phyloP scores from a whole-genome alignment of 2,888 invertebrate genomes.

The Pseudolycoriella hygida region DNA sequence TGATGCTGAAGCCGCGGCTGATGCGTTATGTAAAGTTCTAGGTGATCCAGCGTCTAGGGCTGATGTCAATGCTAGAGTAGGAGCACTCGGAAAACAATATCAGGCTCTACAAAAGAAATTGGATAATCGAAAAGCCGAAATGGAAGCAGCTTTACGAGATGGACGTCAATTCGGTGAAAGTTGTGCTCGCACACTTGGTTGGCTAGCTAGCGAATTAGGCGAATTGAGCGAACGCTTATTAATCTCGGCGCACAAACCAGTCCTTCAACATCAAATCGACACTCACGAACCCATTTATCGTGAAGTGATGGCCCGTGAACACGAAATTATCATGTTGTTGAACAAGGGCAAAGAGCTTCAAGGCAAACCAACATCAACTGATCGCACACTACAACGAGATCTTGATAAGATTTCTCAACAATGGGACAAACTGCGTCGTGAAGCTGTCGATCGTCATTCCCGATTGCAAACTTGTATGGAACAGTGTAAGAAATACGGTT shows the following conservation, averaged over 20 bases:
- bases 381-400: conserved; percentile 51
- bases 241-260: conserved; percentile 71
- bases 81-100: conserved; percentile 73
- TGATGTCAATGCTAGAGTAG: conserved; percentile 77
- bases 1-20: conserved; percentile 80
- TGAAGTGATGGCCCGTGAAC: conserved; percentile 74
- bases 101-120: conserved; percentile 77
- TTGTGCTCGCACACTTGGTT: conserved; percentile 74
- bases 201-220: conserved; percentile 68
- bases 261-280: conserved; percentile 71
- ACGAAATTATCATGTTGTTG: conserved; percentile 83
- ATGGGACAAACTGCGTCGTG: conserved; percentile 83
- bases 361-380: conserved; percentile 26
- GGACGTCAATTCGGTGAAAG: conserved; percentile 80
- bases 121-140: conserved; percentile 76
- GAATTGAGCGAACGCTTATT: conserved; percentile 56
- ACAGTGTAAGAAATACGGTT: conserved; percentile 78
- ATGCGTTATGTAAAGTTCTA: conserved; percentile 66
- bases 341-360: conserved; percentile 72
- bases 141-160: conserved; percentile 71
- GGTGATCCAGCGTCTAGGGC: conserved; percentile 80
- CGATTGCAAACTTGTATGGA: conserved; percentile 80
- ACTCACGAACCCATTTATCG: conserved; percentile 80
- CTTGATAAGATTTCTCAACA: conserved; percentile 76
- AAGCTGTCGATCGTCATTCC: conserved; percentile 71